phyloP scores from a whole-genome alignment of 2,113 vertebrate species.

The Nanorana parkeri region DNA sequence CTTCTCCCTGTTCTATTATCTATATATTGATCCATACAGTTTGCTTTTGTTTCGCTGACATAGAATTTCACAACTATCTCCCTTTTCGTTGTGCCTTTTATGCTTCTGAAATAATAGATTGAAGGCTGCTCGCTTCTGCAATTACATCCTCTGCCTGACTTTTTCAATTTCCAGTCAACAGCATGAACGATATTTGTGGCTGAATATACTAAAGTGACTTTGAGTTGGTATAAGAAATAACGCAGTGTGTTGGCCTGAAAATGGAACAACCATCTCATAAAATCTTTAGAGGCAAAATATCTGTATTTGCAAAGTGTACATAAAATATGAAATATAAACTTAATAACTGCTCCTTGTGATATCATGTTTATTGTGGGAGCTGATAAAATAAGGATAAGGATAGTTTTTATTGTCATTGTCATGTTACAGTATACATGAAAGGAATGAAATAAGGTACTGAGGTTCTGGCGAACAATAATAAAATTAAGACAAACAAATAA shows the following conservation, averaged over 20 bases:
- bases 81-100: slow-evolving; percentile 50
- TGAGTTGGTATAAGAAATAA: slow-evolving; percentile 14
- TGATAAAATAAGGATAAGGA: too few relatives aligned
- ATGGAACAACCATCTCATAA: slow-evolving; percentile 14
- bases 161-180: slow-evolving; percentile 40
- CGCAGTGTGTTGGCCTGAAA: slow-evolving; percentile 4
- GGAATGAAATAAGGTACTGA: too few relatives aligned
- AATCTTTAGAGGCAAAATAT: background rate
- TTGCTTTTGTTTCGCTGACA: slow-evolving; percentile 54
- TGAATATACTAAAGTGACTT: background rate
- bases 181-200: slow-evolving; percentile 35
- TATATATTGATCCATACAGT: slow-evolving; percentile 52
- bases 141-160: slow-evolving; percentile 48
- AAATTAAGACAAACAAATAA: too few relatives aligned
- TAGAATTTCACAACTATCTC: slow-evolving; percentile 51
- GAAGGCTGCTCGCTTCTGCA: slow-evolving; percentile 52
- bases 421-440: too few relatives aligned
- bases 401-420: too few relatives aligned
- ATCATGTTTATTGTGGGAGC: background rate
- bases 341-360: background rate
- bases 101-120: slow-evolving; percentile 51
- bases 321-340: background rate
- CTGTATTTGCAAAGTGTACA: background rate
- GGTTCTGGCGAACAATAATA: too few relatives aligned
- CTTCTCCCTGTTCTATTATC: slow-evolving; percentile 39